phyloP scores from a whole-genome alignment of 1,140 invertebrate species.

The Pararge aegeria region DNA sequence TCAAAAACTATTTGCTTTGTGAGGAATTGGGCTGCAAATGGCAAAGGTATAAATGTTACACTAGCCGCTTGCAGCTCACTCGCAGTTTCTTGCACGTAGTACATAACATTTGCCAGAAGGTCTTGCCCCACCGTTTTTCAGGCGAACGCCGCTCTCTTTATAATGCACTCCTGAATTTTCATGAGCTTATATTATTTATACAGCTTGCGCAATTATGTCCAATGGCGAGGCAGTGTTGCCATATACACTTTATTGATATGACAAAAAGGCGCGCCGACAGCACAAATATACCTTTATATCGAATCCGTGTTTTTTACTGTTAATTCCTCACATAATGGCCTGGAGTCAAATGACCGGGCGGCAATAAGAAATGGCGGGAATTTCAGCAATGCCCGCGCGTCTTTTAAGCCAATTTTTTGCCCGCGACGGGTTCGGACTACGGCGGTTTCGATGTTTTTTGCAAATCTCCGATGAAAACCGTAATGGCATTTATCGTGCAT shows the following conservation, averaged over 20 bases:
- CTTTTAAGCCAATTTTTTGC: conserved; percentile 72
- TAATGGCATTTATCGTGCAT: conserved; percentile 79
- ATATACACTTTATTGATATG: conserved; percentile 59
- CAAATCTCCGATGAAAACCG: conserved; percentile 71
- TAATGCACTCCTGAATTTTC: conserved; percentile 65
- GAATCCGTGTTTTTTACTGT: conserved; percentile 67
- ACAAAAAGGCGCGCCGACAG: conserved; percentile 62
- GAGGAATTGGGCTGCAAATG: no score
- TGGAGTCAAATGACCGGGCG: conserved; percentile 69
- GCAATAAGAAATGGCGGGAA: conserved; percentile 68
- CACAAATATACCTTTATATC: conserved; percentile 68
- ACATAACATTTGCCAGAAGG: no score
- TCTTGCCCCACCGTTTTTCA: background rate
- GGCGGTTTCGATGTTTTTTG: conserved; percentile 66
- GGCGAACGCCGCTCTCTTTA: conserved; percentile 4
- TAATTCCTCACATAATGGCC: conserved; percentile 75
- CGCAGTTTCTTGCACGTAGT: no score
- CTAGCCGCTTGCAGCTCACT: no score
- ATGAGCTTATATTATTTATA: conserved; percentile 64
- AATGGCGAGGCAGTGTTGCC: conserved; percentile 43
- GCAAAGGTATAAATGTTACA: no score
- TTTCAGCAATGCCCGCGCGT: conserved; percentile 70
- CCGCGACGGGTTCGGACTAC: conserved; percentile 50
- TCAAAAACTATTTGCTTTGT: no score
- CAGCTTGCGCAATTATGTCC: conserved; percentile 58